Percentiles rank a stretch among this genome's conserved stretches.
Evolutionary conservation across 2,888 invertebrate genomes (phyloP).

Genomic region (Chrysolina haemoptera): DNA sequence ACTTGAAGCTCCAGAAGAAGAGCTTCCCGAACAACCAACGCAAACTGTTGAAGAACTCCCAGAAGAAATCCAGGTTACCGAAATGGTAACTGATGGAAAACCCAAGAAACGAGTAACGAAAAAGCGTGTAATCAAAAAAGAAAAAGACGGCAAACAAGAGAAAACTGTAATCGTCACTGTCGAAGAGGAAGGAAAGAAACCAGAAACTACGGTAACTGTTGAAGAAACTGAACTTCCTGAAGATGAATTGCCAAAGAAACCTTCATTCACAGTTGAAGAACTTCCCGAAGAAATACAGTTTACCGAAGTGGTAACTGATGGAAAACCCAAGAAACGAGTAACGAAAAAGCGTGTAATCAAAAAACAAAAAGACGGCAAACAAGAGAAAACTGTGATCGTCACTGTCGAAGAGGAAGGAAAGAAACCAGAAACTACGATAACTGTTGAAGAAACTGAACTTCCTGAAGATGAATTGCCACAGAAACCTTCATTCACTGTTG

Average conservation of each 20-base stretch:
- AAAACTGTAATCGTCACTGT: conserved; percentile 61
- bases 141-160: conserved; percentile 63
- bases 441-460: conserved; percentile 56
- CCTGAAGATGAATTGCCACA: conserved; percentile 59
- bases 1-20: conserved; percentile 27
- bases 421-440: conserved; percentile 51
- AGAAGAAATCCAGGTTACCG: conserved; percentile 48
- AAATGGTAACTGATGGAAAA: conserved; percentile 52
- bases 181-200: conserved; percentile 58
- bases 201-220: conserved; percentile 57
- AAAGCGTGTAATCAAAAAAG: conserved; percentile 52
- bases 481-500: conserved; percentile 53
- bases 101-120: conserved; percentile 59
- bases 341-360: conserved; percentile 52
- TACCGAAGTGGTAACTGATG: no score
- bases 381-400: conserved; percentile 58
- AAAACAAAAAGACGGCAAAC: conserved; percentile 57
- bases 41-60: conserved; percentile 60
- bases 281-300: no score
- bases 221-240: conserved; percentile 53
- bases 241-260: conserved; percentile 41
- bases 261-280: conserved; percentile 51
- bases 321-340: no score
- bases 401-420: conserved; percentile 63
- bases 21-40: no score